Conservation (phyloP, 1,140 invertebrate species). For the Rhyzopertha dominica region DNA sequence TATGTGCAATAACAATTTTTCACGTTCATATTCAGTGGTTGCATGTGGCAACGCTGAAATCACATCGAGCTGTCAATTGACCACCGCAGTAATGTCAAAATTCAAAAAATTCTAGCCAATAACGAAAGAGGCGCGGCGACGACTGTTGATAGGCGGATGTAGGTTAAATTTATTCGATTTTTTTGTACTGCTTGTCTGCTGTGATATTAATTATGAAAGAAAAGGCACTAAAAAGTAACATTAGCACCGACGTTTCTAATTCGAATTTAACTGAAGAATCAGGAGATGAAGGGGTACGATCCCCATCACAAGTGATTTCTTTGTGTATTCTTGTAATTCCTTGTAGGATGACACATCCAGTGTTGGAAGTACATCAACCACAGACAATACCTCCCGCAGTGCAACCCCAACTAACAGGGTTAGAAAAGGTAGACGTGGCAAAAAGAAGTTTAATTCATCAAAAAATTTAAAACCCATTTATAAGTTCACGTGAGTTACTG, state of each 20-base stretch:
- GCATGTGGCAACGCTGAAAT: no score
- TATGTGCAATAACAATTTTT: no score
- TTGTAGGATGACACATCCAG: conserved; percentile 72
- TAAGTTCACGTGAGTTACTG: conserved; percentile 62
- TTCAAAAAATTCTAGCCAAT: no score
- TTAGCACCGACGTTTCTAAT: conserved; percentile 21
- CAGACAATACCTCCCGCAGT: conserved; percentile 78
- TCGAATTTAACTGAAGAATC: conserved; percentile 41
- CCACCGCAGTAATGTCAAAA: no score
- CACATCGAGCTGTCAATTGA: no score
- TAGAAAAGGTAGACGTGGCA: conserved; percentile 59
- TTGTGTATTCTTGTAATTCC: conserved; percentile 1
- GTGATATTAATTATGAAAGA: conserved; percentile 29
- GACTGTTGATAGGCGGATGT: no score
- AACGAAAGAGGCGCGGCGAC: no score
- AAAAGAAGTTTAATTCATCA: conserved; percentile 53
- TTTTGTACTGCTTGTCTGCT: no score
- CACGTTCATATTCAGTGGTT: no score
- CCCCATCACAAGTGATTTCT: conserved; percentile 6
- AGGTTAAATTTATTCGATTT: no score
- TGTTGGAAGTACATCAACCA: conserved; percentile 78
- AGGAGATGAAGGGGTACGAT: conserved; percentile 39
- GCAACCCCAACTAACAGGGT: conserved; percentile 74
- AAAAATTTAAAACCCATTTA: conserved; percentile 70
- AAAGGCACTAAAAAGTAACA: conserved; percentile 23